Percentiles rank a stretch among this genome's conserved stretches.
Evolutionary conservation across 2,113 vertebrate genomes (phyloP).

Genomic region (Chamaetylas fuelleborni): DNA sequence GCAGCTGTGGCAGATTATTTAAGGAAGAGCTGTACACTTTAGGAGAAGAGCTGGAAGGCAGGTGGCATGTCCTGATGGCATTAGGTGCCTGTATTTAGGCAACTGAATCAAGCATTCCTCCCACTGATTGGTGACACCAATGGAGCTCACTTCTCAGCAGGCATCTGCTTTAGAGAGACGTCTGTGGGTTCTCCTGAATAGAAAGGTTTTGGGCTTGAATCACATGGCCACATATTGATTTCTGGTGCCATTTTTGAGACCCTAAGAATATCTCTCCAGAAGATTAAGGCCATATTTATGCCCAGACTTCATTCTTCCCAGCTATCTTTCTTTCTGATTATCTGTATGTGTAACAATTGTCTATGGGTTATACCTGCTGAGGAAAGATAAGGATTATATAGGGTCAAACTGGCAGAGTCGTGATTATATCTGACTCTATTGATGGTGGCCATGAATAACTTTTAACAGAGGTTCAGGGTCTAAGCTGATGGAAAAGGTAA

Average conservation of each 20-base stretch:
- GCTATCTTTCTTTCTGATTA: background rate
- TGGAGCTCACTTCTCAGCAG: background rate
- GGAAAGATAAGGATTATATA: slow-evolving; percentile 1
- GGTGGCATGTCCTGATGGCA: background rate
- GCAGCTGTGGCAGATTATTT: background rate
- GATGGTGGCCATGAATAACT: background rate
- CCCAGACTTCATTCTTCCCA: background rate
- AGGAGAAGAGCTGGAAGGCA: background rate
- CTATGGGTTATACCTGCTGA: background rate
- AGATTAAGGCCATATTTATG: background rate
- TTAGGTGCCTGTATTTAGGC: background rate
- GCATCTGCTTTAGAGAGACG: background rate
- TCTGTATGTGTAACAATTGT: background rate
- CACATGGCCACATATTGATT: background rate
- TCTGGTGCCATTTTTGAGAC: background rate
- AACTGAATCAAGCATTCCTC: background rate
- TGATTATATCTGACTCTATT: background rate
- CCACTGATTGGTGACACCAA: background rate
- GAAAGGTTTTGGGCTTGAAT: background rate
- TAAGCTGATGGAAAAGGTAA: background rate
- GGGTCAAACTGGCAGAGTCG: background rate
- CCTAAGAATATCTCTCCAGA: background rate
- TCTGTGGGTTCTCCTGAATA: background rate
- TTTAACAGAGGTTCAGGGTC: background rate
- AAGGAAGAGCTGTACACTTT: background rate